Base-by-base conservation (phyloP, 2,113 vertebrate genomes). In the Podiceps cristatus region DNA sequence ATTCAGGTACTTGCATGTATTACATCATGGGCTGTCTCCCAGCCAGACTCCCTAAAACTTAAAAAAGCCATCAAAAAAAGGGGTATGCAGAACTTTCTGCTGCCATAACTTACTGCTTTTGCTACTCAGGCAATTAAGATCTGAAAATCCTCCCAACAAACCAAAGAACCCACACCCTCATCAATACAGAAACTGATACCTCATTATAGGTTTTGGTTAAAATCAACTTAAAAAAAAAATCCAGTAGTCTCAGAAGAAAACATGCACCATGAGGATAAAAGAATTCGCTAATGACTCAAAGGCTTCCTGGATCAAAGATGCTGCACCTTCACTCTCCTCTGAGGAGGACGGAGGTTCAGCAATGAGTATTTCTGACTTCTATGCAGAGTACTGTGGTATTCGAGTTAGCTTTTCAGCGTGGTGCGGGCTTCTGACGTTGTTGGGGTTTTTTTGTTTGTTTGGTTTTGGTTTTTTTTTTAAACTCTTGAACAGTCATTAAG, bases 231-330 rank as follows among this genome's bases (percentile, higher is more conserved):
- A 45, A 63, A 66, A 58, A 64, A 13, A 23, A 50, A 8, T 49
- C 22, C 40, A 76, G 23, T 40, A 78, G 62, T 50, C 22, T 67
- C 42, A 62, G 40, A 45, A 72, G 18, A 67, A 66, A 90, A 44
- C 14, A 15, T 1, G 13, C 20, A 56, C 10, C 31, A 37, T 2
- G 2, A 58, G 62, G 42, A 71, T 0, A 9, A 56, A 5, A 40
- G 44, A 72, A 60, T 29, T 23, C 0, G 6, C 7, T 52, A 12
- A 40, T 33, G 73, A 68, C 67, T 90, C 67, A 53, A 35, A 76
- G 44, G 15, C 20, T 76, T 42, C 44, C 73, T 29, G 73, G 24
- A 49, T 44, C 53, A 66, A 79, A 85, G 55, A 53, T 55, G 49
- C 35, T 4, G 63, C 68, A 84, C 64, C 63, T 81, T 52, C 67